Conservation (phyloP, 2,113 vertebrate genomes). For the Rutilus rutilus region DNA sequence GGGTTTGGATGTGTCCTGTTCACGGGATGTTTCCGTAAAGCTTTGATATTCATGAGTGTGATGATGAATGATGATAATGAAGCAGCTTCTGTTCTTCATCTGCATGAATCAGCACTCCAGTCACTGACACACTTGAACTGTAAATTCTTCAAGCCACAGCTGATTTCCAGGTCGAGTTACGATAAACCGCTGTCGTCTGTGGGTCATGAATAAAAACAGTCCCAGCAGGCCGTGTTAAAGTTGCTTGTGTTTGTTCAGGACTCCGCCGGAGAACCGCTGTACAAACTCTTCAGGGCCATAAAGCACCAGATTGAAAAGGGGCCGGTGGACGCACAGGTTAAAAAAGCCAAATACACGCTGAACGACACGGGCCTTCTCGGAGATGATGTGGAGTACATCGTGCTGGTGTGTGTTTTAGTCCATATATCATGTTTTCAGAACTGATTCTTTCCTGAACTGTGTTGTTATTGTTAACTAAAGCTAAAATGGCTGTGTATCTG, state of each 20-base stretch:
- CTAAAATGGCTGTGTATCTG: too few relatives aligned
- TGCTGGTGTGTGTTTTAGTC: conserved; percentile 77
- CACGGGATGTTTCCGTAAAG: not conserved
- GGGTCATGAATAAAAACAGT: not conserved
- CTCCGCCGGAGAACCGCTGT: conserved; percentile 90
- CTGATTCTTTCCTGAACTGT: too few relatives aligned
- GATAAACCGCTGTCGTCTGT: not conserved
- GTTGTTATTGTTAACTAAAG: too few relatives aligned
- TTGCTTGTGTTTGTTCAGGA: conserved; percentile 76
- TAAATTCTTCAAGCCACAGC: not conserved
- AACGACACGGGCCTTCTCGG: conserved; percentile 94
- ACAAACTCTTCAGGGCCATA: conserved; percentile 95
- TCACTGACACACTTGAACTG: not conserved
- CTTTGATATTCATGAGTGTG: conserved; percentile 19
- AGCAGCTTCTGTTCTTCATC: not conserved
- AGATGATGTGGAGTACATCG: conserved; percentile 91
- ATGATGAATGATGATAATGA: conserved; percentile 33
- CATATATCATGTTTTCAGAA: not conserved
- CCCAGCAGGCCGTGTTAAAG: not conserved
- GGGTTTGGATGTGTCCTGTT: not conserved
- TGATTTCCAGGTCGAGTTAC: not conserved
- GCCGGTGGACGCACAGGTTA: conserved; percentile 90
- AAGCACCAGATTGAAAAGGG: conserved; percentile 98
- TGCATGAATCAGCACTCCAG: conserved; percentile 2
- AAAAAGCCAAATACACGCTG: conserved; percentile 97